phyloP scores from a whole-genome alignment of 1,140 invertebrate genomes.

The Tetramorium alpestre region DNA sequence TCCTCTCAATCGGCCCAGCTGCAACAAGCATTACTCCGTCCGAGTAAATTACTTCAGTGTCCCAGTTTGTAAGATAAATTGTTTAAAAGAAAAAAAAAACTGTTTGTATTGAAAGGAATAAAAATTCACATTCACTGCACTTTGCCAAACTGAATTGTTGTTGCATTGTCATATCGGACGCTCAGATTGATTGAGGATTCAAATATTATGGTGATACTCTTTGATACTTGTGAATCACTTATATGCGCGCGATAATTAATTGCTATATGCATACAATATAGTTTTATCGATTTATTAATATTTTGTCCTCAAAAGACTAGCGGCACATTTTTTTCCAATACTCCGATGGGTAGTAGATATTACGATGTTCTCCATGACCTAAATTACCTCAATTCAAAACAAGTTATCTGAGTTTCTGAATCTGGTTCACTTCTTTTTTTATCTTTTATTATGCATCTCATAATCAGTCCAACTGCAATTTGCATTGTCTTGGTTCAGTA shows the following conservation, averaged over 20 bases:
- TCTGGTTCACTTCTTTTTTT: conserved; percentile 41
- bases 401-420: conserved; percentile 43
- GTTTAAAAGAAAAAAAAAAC: not conserved
- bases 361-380: conserved; percentile 44
- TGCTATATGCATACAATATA: not conserved
- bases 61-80: not conserved
- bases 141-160: not conserved
- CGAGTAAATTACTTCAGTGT: not conserved
- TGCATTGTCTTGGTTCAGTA: conserved; percentile 39
- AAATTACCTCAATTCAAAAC: conserved; percentile 42
- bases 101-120: not conserved
- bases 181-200: not conserved
- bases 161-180: not conserved
- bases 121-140: too few relatives aligned
- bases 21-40: not conserved
- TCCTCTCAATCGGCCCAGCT: too few relatives aligned
- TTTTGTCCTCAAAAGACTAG: conserved; percentile 14
- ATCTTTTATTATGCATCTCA: conserved; percentile 44
- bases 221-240: not conserved
- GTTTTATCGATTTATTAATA: conserved; percentile 21
- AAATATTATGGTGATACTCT: not conserved
- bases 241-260: not conserved
- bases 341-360: conserved; percentile 36
- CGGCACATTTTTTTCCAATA: conserved; percentile 5
- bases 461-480: conserved; percentile 29